Base-by-base conservation (phyloP, 1,140 invertebrate genomes). In the Xylocopa sonorina region DNA sequence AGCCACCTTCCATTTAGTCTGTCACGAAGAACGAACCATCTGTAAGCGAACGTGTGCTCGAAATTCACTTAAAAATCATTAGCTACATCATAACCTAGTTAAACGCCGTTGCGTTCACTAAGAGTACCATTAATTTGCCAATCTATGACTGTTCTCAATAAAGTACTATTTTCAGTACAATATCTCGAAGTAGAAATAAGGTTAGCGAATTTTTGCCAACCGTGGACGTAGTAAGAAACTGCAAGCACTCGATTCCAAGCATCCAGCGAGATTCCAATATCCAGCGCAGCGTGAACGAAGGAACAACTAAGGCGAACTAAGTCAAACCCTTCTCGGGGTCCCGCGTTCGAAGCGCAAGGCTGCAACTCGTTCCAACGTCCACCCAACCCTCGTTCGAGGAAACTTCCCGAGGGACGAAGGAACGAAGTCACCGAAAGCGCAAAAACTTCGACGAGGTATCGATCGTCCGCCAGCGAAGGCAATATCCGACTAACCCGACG, bases 401-500 rank as follows among this genome's bases (percentile, higher is more conserved):
- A 66, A 66, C 63, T 50, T 18, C 6, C 64, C 27, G 14, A 50
- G 64, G 62, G 58, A 66, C 60, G n/a, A 43, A 16, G 62, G 38
- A 55, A 75, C 62, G 51, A 69, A 77, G 74, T 77, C 74, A 58
- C 29, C 41, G 51, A 67, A 53, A 46, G 38, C 63, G 53, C 63
- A 69, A 63, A 62, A 78, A 78, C 29, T 73, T 78, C 24, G 43
- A 43, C 68, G 32, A 78, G 53, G 76, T 78, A 78, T 78, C 76
- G 76, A 78, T 80, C 72, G 46, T n/a, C 29, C 21, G n/a, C n/a
- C 18, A 18, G 43, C 29, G 41, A n/a, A 55, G 34, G 64, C 74
- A 77, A 77, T 77, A 77, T 77, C 66, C 41, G 53, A 69, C 41
- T 58, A 51, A 69, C 53, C 53, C 53, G 53, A 69, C 64, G 41